These are phyloP conservation scores for Chrosomus eos DNA, from an alignment of 2,797 vertebrate genomes.

Conservation along the genomic window DNA sequence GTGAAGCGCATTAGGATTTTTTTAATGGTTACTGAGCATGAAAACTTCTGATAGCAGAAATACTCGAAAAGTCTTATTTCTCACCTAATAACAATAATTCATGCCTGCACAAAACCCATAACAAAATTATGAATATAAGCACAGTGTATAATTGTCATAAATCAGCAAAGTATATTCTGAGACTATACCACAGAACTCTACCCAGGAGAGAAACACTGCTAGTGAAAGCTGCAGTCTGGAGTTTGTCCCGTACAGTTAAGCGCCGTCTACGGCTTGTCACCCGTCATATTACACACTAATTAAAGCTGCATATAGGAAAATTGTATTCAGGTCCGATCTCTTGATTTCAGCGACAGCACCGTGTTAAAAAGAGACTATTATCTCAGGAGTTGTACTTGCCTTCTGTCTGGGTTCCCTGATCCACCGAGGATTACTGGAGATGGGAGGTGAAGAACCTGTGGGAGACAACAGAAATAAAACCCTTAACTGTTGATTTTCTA, in stretches of 20 bases:
- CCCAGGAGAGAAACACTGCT: not conserved
- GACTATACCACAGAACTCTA: not conserved
- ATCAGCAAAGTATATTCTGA: not conserved
- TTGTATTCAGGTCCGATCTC: not conserved
- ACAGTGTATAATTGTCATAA: constrained; percentile 11
- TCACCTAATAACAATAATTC: constrained; percentile 27
- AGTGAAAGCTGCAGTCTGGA: constrained; percentile 3
- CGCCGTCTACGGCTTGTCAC: not conserved
- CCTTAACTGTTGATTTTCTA: not conserved
- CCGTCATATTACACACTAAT: not conserved
- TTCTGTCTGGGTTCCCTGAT: constrained; percentile 4
- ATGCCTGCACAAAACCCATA: not conserved
- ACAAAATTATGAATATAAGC: not conserved
- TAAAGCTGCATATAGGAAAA: constrained; percentile 4
- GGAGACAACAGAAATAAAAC: constrained; percentile 13
- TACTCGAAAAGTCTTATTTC: not conserved
- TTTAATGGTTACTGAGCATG: not conserved
- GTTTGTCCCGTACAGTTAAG: not conserved
- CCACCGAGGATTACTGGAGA: constrained; percentile 28
- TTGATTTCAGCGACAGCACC: not conserved
- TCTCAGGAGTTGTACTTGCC: not conserved
- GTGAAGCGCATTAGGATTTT: constrained; percentile 4
- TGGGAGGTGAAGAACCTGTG: constrained; percentile 8
- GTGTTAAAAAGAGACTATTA: constrained; percentile 25
- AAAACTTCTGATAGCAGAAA: not conserved